Base-by-base conservation (phyloP, 2,797 vertebrate genomes). In the Chelon labrosus region DNA sequence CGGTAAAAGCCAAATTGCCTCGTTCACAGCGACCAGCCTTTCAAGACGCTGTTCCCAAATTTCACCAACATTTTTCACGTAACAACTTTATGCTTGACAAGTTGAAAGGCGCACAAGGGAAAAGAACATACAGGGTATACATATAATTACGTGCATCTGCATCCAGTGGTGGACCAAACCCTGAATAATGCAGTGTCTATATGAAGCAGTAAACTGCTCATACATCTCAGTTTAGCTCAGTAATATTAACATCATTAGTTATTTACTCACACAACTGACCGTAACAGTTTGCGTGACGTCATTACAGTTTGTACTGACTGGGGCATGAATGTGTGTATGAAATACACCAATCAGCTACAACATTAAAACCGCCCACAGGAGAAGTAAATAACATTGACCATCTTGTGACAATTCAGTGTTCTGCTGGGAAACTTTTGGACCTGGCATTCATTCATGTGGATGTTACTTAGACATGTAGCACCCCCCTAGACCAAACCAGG, bases 1-100 rank as follows among this genome's bases (percentile, higher is more conserved):
- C 13, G 5, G 46, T 58, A 38, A 70, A 77, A 85, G 65, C n/a
- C 70, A 67, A 27, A 55, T 84, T 62, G 62, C 77, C 52, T 75
- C 54, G 47, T 73, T 73, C 55, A 63, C 38, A 42, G 52, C 61
- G 69, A 44, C 27, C 17, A 16, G 51, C 22, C 27, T 65, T 70
- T 61, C 42, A 66, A 80, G 72, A 25, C 42, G 41, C 22, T 52
- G 51, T 57, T 57, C 39, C 0, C 27, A 17, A 77, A 61, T 17
- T 47, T 22, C 49, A 68, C 19, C 20, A 50, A 12, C 3, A 42
- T 64, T 70, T 66, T 55, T 63, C 37, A 65, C 0, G 63, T 65
- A 61, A 60, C 39, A 58, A 58, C 41, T 71, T 78, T 6, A 65
- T 31, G 11, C 54, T 46, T 72, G 56, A 76, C 63, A 63, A 54